Conservation (phyloP, 2,888 invertebrate species). For the Sipha maydis region DNA sequence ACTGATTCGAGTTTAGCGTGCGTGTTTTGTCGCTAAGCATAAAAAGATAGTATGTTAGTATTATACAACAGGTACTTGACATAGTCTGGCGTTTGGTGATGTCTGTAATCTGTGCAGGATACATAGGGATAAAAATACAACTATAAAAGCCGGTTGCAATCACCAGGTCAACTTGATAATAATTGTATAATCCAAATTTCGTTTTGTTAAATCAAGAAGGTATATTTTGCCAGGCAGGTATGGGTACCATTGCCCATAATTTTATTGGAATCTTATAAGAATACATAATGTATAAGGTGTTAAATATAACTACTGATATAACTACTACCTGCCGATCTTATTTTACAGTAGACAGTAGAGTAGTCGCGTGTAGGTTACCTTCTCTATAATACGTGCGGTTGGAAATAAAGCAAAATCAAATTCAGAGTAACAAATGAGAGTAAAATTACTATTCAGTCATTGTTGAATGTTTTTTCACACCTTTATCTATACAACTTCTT, state of each 20-base stretch:
- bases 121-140: too few species aligned
- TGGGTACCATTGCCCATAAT: neutral
- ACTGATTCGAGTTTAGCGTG: too few species aligned
- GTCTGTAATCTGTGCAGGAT: too few species aligned
- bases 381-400: neutral
- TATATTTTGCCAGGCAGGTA: neutral
- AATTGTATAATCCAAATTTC: too few species aligned
- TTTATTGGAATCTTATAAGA: neutral
- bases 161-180: too few species aligned
- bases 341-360: neutral
- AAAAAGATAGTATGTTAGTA: too few species aligned
- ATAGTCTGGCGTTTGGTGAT: too few species aligned
- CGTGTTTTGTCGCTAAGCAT: too few species aligned
- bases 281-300: neutral
- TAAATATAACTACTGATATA: neutral
- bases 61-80: too few species aligned
- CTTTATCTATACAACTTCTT: neutral
- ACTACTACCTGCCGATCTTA: neutral
- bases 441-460: neutral
- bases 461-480: neutral
- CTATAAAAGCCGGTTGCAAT: too few species aligned
- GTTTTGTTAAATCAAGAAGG: neutral
- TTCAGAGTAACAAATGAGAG: slow-evolving; percentile 4
- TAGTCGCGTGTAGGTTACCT: neutral
- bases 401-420: slow-evolving; percentile 14